phyloP scores from a whole-genome alignment of 2,888 invertebrate species.

The Amblyjoppa proteus region DNA sequence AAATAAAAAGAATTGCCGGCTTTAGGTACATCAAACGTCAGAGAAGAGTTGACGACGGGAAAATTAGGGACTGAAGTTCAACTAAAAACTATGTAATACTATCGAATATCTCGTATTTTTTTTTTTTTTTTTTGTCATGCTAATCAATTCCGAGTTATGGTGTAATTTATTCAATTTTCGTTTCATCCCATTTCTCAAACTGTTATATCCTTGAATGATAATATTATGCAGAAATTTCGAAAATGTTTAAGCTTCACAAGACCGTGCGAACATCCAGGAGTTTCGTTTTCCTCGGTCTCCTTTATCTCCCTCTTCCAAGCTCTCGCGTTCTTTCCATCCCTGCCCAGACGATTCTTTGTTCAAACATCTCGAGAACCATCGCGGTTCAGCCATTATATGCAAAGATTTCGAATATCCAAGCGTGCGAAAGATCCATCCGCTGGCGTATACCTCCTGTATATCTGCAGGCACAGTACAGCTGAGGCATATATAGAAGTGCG shows the following conservation, averaged over 20 bases:
- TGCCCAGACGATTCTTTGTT: slow-evolving; percentile 31
- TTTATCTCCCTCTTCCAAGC: slow-evolving; percentile 26
- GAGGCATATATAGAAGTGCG: slow-evolving; percentile 26
- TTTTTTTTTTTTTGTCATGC: too few species aligned
- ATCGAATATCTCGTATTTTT: too few species aligned
- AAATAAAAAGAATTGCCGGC: slow-evolving; percentile 32
- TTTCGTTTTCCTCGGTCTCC: slow-evolving; percentile 29
- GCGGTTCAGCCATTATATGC: slow-evolving; percentile 60
- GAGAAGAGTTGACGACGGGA: neutral
- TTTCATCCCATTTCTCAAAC: neutral
- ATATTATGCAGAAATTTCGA: slow-evolving; percentile 52
- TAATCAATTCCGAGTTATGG: neutral
- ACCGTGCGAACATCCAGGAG: slow-evolving; percentile 58
- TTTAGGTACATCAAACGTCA: neutral
- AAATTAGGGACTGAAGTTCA: neutral
- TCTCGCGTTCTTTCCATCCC: slow-evolving; percentile 22
- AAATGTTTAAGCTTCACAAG: slow-evolving; percentile 16
- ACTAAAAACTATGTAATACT: too few species aligned
- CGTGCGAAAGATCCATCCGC: slow-evolving; percentile 58
- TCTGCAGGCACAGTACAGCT: neutral
- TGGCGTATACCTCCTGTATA: slow-evolving; percentile 30
- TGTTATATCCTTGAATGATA: neutral
- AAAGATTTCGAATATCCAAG: slow-evolving; percentile 65
- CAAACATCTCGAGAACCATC: slow-evolving; percentile 36
- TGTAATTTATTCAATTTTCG: neutral